Base-by-base conservation (phyloP, 2,888 invertebrate species). In the Melanchra persicariae region DNA sequence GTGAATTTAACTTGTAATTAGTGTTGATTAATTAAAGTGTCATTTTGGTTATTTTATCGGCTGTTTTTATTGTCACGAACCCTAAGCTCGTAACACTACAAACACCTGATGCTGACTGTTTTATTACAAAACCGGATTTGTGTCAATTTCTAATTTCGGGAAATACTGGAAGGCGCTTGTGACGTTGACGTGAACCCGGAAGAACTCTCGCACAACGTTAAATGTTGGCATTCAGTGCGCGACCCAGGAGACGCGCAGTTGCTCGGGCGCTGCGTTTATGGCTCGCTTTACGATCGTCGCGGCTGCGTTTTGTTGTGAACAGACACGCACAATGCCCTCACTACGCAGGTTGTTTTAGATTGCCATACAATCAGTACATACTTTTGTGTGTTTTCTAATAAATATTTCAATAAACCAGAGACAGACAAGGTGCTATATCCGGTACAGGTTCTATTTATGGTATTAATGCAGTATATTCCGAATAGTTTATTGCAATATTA, bases 221-320 rank as follows among this genome's bases (percentile, higher is more conserved):
- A 45, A 37, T 45, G 12, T 12, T 26, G 10, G 5, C 26, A 40
- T 70, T 52, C 34, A 24, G 34, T 26, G 52, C 8, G 58, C 22
- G 45, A 2, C 22, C 59, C 37, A 19, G 12, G 60, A 40, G 73
- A 59, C 45, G 37, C 37, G 30, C 1, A 10, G 12, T 72, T 37
- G 69, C 45, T 72, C 37, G 26, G 26, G 1, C 37, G 26, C 22
- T 57, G 45, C 22, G 45, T 55, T 70, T 52, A 43, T 70, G 30
- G 40, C 43, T 22, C 8, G 40, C 70, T 67, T 51, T 68, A 43
- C 67, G 52, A 43, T 30, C n/a, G 24, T 52, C n/a, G 40, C 22
- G 68, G 62, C 22, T 19, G 34, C 19, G 34, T 34, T 61, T 37
- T n/a, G 69, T 12, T 26, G 12, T 4, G 15, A 5, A 10, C 40